These are phyloP conservation scores for Agrilus biguttatus DNA, from an alignment of 2,888 invertebrate species.

Conservation along the genomic window DNA sequence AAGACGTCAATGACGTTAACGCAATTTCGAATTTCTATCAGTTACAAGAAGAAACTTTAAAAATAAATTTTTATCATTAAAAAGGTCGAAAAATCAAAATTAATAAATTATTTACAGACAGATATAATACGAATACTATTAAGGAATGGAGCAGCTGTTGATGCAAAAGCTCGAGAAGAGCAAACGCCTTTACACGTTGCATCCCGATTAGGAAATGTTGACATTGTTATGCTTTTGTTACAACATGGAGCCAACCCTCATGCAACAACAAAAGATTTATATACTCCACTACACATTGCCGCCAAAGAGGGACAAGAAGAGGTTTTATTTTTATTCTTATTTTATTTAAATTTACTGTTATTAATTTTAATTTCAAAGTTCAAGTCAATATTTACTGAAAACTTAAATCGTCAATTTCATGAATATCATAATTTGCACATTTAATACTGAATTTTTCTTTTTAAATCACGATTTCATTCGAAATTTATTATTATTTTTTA, in stretches of 20 bases:
- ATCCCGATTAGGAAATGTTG: constrained; percentile 86
- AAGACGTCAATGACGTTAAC: too few species aligned
- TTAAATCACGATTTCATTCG: too few species aligned
- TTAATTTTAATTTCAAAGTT: too few species aligned
- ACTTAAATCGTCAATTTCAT: too few species aligned
- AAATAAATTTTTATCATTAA: too few species aligned
- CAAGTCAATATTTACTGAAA: too few species aligned
- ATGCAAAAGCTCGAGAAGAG: constrained; percentile 64
- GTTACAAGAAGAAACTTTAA: too few species aligned
- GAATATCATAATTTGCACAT: too few species aligned
- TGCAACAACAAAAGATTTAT: constrained; percentile 84
- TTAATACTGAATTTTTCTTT: too few species aligned
- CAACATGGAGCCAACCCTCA: constrained; percentile 88
- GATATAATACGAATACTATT: constrained; percentile 92
- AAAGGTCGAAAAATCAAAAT: too few species aligned
- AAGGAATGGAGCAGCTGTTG: constrained; percentile 72
- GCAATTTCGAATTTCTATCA: too few species aligned
- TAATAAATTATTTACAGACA: constrained; percentile 32
- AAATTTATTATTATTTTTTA: too few species aligned
- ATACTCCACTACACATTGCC: constrained; percentile 93
- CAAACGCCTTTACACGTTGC: constrained; percentile 97
- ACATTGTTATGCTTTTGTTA: constrained; percentile 84
- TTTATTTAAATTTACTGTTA: not conserved
- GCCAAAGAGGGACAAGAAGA: constrained; percentile 94
- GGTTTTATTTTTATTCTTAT: constrained; percentile 20